These are phyloP conservation scores for Oncorhynchus nerka DNA, from an alignment of 2,113 vertebrate genomes.

Conservation along the genomic window DNA sequence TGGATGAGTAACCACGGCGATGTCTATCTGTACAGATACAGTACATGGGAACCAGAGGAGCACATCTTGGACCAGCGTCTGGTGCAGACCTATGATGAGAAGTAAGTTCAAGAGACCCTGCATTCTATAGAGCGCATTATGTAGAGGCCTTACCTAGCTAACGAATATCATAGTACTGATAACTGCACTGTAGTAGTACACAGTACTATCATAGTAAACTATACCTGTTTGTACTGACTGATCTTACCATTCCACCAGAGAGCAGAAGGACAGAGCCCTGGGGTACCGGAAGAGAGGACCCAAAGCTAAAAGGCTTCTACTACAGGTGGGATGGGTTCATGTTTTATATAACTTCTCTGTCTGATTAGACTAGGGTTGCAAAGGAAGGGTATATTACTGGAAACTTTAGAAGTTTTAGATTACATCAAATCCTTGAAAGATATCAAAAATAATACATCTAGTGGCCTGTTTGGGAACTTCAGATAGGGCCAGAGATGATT, in stretches of 20 bases:
- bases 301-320: constrained; percentile 84
- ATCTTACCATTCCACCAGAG: constrained; percentile 69
- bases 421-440: too few relatives aligned
- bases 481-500: too few relatives aligned
- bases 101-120: constrained; percentile 73
- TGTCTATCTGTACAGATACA: constrained; percentile 78
- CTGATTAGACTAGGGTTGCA: too few relatives aligned
- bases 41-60: constrained; percentile 97
- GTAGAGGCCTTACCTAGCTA: too few relatives aligned
- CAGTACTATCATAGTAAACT: too few relatives aligned
- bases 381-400: too few relatives aligned
- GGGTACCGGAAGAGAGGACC: constrained; percentile 88
- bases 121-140: too few relatives aligned
- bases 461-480: too few relatives aligned
- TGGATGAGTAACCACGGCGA: not conserved
- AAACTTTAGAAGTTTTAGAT: too few relatives aligned
- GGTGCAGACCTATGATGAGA: constrained; percentile 94
- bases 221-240: not conserved
- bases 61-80: constrained; percentile 96
- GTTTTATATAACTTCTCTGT: not conserved
- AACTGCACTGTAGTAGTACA: too few relatives aligned
- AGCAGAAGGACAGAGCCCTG: constrained; percentile 86
- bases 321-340: constrained; percentile 79
- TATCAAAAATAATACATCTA: too few relatives aligned
- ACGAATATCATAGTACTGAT: too few relatives aligned